These are phyloP conservation scores for Odontothrips loti DNA, from an alignment of 2,888 invertebrate species.

Conservation along the genomic window DNA sequence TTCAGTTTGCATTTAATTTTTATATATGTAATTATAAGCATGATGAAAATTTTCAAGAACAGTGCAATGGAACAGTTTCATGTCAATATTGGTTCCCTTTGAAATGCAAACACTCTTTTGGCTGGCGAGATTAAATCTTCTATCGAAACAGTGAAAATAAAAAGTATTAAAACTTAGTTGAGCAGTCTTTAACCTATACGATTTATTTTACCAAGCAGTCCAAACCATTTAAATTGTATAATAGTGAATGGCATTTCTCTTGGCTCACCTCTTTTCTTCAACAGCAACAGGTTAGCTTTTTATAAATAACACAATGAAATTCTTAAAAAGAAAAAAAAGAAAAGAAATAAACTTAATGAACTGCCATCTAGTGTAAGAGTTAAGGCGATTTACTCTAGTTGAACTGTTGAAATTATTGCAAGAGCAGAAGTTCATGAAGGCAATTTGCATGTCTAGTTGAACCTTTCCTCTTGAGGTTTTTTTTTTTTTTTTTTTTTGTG, in stretches of 20 bases:
- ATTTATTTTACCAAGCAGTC: constrained; percentile 2
- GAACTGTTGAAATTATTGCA: background rate
- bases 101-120: constrained; percentile 3
- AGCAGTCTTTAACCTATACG: background rate
- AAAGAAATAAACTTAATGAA: background rate
- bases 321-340: background rate
- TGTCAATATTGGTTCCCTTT: background rate
- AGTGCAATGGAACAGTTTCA: background rate
- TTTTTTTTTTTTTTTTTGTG: background rate
- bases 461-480: background rate
- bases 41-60: background rate
- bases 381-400: constrained; percentile 13
- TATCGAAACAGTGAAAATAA: background rate
- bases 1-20: constrained; percentile 18
- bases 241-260: background rate
- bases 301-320: constrained; percentile 8
- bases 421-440: background rate
- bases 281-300: constrained; percentile 25
- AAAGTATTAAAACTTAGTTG: background rate
- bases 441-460: background rate
- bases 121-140: background rate
- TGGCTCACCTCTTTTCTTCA: constrained; percentile 1
- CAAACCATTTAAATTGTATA: background rate
- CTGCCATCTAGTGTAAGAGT: constrained; percentile 23
- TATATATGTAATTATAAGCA: background rate